phyloP scores from a whole-genome alignment of 2,113 vertebrate species.

The Nanorana parkeri region DNA sequence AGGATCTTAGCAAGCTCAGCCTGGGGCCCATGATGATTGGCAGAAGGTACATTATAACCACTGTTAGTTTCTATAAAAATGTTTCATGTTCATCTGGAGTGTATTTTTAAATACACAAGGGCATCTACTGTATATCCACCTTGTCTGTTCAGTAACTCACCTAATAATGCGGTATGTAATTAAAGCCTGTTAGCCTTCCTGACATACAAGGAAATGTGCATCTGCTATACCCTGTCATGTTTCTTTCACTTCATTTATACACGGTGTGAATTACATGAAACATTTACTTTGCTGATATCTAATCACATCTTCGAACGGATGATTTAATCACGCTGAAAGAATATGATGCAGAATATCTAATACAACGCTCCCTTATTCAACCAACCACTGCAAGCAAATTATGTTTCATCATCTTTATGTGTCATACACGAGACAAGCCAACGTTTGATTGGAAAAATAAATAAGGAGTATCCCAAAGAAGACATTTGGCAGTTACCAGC shows the following conservation, averaged over 20 bases:
- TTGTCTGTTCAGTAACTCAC: neutral
- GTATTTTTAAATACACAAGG: constrained; percentile 9
- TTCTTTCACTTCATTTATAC: constrained; percentile 47
- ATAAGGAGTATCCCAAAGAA: neutral
- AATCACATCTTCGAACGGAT: constrained; percentile 42
- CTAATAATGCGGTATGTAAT: constrained; percentile 28
- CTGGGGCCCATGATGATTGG: no score
- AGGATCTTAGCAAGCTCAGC: no score
- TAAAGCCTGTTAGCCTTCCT: constrained; percentile 38
- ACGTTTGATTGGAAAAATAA: neutral
- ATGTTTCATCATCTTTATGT: neutral
- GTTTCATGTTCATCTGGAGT: neutral
- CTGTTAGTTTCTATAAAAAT: neutral
- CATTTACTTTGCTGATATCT: constrained; percentile 52
- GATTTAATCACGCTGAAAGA: constrained; percentile 18
- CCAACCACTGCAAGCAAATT: constrained; percentile 38
- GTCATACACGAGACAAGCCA: neutral
- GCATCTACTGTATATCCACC: constrained; percentile 12
- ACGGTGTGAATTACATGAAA: constrained; percentile 36
- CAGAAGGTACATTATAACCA: neutral
- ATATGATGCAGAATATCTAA: constrained; percentile 20
- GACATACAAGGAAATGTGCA: neutral
- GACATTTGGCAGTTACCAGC: constrained; percentile 1
- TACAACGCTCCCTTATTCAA: neutral
- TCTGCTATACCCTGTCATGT: constrained; percentile 40